phyloP scores from a whole-genome alignment of 2,888 invertebrate species.

The Polydrusus cervinus region DNA sequence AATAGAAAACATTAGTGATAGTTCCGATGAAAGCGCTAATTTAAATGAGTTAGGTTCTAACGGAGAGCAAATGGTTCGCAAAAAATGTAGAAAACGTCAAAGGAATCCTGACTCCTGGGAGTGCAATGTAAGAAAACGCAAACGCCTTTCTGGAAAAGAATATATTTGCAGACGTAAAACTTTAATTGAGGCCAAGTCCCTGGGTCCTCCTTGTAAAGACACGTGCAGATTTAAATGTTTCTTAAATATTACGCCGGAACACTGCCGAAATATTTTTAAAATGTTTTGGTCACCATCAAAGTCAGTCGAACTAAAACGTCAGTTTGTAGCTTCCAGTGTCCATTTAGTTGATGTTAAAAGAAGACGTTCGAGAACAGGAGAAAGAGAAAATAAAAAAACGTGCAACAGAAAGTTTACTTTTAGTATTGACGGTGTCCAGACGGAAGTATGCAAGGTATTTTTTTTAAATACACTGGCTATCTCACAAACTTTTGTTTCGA shows the following conservation, averaged over 20 bases:
- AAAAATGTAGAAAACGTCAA: constrained; percentile 26
- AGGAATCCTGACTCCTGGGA: constrained; percentile 23
- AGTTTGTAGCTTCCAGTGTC: constrained; percentile 22
- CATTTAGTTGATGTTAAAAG: constrained; percentile 30
- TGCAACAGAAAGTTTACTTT: constrained; percentile 28
- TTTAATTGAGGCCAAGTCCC: constrained; percentile 1
- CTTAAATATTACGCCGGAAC: constrained; percentile 15
- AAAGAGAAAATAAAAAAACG: constrained; percentile 26
- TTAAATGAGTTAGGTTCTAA: neutral
- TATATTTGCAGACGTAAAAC: constrained; percentile 14
- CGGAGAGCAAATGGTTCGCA: neutral
- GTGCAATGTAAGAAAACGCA: constrained; percentile 19
- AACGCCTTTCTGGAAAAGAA: constrained; percentile 20
- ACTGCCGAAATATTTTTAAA: constrained; percentile 23
- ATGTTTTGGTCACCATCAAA: constrained; percentile 29
- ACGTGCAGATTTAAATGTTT: neutral
- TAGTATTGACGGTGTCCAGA: constrained; percentile 19
- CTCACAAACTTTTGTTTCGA: too few relatives aligned
- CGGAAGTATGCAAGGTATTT: constrained; percentile 32
- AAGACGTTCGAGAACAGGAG: constrained; percentile 26
- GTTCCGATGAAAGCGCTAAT: constrained; percentile 1
- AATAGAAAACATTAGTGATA: neutral
- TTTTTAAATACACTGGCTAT: too few relatives aligned
- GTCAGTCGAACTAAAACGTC: constrained; percentile 23
- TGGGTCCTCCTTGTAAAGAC: neutral